These are phyloP conservation scores for Papilio machaon DNA, from an alignment of 1,140 invertebrate genomes.

Conservation along the genomic window DNA sequence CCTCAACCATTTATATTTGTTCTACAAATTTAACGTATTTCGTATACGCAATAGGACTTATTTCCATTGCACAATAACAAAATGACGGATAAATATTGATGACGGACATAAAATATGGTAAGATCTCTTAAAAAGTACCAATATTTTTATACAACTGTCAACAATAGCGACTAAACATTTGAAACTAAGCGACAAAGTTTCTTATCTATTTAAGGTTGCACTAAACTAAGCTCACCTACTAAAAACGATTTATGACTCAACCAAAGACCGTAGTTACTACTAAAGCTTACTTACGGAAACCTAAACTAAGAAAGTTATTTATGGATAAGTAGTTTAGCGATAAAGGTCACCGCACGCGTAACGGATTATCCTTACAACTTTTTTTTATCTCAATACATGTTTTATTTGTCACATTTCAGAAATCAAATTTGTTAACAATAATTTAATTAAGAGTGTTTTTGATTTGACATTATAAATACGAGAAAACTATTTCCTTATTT, in stretches of 20 bases:
- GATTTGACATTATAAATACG: too few relatives aligned
- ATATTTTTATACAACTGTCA: not conserved
- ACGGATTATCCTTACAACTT: not conserved
- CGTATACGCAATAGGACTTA: conserved; percentile 66
- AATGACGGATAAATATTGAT: not conserved
- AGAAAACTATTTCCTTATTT: too few relatives aligned
- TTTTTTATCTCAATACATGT: not conserved
- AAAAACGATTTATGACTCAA: conserved; percentile 23
- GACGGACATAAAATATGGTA: not conserved
- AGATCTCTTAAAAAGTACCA: not conserved
- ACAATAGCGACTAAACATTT: not conserved
- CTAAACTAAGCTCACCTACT: conserved; percentile 8
- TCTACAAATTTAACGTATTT: conserved; percentile 80
- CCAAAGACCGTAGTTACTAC: conserved; percentile 7
- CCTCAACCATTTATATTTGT: conserved; percentile 81
- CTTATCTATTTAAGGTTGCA: conserved; percentile 13
- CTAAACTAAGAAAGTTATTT: conserved; percentile 22
- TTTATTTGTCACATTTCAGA: not conserved
- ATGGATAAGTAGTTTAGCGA: conserved; percentile 8
- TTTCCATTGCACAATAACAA: conserved; percentile 52
- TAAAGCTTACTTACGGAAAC: conserved; percentile 12
- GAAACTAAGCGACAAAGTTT: conserved; percentile 4
- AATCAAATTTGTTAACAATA: too few relatives aligned
- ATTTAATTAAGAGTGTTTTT: too few relatives aligned
- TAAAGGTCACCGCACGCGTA: conserved; percentile 7